Percentiles rank a stretch among this genome's conserved stretches.
Conservation (phyloP, 2,797 vertebrate species). For the Helarctos malayanus region DNA sequence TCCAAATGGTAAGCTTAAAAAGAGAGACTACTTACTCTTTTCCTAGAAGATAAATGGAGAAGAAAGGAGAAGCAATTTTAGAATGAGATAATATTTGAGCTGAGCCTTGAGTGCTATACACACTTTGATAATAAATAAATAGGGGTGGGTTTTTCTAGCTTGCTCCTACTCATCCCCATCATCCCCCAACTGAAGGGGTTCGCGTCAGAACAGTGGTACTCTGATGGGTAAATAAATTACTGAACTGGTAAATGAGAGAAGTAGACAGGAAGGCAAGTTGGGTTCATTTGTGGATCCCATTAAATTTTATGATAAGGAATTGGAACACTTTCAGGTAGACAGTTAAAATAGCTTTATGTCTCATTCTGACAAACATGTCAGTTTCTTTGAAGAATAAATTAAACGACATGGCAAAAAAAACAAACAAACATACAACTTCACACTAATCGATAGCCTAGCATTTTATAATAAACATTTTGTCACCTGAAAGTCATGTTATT, state of each 20-base stretch:
- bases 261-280: neutral
- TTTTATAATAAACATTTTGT: constrained; percentile 20
- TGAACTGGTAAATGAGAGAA: neutral
- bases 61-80: neutral
- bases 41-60: neutral
- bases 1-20: neutral
- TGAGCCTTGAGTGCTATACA: neutral
- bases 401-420: constrained; percentile 30
- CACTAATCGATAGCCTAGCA: neutral
- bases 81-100: neutral
- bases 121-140: neutral
- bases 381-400: constrained; percentile 48
- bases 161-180: rapidly evolving
- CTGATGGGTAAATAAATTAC: neutral
- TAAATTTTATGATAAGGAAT: neutral
- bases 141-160: neutral
- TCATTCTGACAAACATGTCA: constrained; percentile 52
- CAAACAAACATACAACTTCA: neutral
- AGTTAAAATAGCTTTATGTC: constrained; percentile 9
- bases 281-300: neutral
- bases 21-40: neutral
- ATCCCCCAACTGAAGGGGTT: neutral
- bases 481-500: constrained; percentile 40
- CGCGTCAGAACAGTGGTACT: neutral
- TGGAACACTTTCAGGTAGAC: neutral